A percentile compares a stretch with the other conserved stretches of the same genome.
phyloP scores from a whole-genome alignment of 2,113 vertebrate species.

The Emydocephalus ijimae region DNA sequence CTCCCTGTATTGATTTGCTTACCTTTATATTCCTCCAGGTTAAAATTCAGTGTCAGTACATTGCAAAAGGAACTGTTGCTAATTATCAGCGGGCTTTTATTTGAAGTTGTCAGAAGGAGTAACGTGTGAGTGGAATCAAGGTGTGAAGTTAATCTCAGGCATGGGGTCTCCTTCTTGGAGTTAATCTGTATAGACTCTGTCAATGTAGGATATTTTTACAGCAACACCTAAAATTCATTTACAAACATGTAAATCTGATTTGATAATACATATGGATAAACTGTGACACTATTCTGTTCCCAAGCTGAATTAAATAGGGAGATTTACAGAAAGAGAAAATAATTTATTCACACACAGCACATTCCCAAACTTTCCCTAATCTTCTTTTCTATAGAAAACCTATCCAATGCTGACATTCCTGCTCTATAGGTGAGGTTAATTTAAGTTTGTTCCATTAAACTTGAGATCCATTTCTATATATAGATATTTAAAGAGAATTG shows the following conservation, averaged over 20 bases:
- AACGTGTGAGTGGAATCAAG: neutral
- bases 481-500: neutral
- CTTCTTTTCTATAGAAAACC: neutral
- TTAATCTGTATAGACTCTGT: neutral
- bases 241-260: neutral
- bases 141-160: neutral
- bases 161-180: neutral
- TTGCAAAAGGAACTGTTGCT: neutral
- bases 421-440: neutral
- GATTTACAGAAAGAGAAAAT: neutral
- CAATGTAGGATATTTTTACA: neutral
- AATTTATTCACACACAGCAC: neutral
- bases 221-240: neutral
- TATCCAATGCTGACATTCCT: neutral
- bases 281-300: neutral
- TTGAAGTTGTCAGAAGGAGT: neutral
- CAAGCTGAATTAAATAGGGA: neutral
- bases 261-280: neutral
- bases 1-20: neutral
- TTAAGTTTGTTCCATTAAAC: neutral
- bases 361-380: neutral
- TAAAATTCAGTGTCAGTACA: neutral
- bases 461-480: neutral
- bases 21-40: neutral
- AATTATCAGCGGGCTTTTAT: neutral